These are phyloP conservation scores for Ciconia boyciana DNA, from an alignment of 2,113 vertebrate genomes.

Conservation along the genomic window DNA sequence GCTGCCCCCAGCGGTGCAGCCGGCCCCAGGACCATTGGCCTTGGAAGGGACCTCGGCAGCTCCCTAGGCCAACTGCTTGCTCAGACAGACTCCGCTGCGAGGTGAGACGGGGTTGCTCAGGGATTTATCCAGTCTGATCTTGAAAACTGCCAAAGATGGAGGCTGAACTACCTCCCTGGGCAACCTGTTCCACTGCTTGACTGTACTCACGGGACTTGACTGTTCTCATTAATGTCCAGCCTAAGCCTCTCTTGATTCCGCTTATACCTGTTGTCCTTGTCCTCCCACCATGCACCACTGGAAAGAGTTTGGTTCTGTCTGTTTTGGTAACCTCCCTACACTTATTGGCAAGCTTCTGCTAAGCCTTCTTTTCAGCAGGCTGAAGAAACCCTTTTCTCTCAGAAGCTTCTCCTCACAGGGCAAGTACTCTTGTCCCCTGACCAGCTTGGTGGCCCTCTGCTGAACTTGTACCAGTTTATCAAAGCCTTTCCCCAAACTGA, in stretches of 20 bases:
- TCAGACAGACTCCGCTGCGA: not conserved
- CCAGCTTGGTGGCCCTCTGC: not conserved
- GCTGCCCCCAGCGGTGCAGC: not conserved
- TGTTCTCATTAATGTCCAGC: not conserved
- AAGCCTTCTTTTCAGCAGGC: not conserved
- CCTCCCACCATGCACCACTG: not conserved
- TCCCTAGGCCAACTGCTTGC: not conserved
- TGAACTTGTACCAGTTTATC: not conserved
- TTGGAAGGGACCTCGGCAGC: not conserved
- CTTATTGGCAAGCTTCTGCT: not conserved
- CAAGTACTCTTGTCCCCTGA: not conserved
- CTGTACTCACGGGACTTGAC: not conserved
- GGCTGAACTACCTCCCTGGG: not conserved
- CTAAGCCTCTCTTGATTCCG: not conserved
- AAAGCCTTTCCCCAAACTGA: not conserved
- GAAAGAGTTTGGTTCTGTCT: not conserved
- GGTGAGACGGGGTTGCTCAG: not conserved
- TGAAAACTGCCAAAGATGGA: not conserved
- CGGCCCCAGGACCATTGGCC: rapidly evolving
- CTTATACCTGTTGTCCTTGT: not conserved
- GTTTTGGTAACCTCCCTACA: not conserved
- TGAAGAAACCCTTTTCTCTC: not conserved
- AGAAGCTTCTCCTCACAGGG: not conserved
- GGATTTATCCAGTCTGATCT: not conserved
- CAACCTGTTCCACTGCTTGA: not conserved